Evolutionary conservation across 1,140 invertebrate genomes (phyloP), one percentile per base, ranked within the genome.

Genomic region (Lepidotrigona ventralis): DNA sequence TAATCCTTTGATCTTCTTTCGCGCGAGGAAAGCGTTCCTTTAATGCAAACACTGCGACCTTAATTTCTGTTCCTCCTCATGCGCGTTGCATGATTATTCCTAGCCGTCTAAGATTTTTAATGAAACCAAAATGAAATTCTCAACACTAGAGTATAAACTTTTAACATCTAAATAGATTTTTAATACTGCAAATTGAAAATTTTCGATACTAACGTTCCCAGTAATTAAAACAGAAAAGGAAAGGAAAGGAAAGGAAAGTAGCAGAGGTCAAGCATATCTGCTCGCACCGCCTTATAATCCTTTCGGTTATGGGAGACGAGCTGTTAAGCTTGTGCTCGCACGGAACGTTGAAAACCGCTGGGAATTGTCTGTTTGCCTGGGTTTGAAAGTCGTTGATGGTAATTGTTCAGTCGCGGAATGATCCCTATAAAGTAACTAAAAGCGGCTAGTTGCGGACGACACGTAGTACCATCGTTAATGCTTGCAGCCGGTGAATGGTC

Each of bases 1-100:
- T 73, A 54, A 73, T 73, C 71, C 51, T 73, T 73, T 54, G 71
- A 73, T 73, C 71, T 73, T 54, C 71, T 73, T 21, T 29, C 51
- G 46, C 71, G 71, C 71, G 23, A 46, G 46, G 26, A n/a, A 19
- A n/a, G 6, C 46, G 39, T 6, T 71, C 4, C 69, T 26, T 53
- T 26, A 51, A 71, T 71, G 69, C 69, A 71, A 46, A 71, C 54
- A 73, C 54, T n/a, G 46, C 71, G 71, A 54, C 71, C 71, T 73
- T 73, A 54, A 73, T 73, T 54, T 73, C 71, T 26, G 46, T 21
- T 8, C 39, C 39, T 46, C 39, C 6, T 46, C 39, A 6, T 46
- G 39, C 23, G 9, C n/a, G 11, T 11, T 64, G 69, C 5, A 26
- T 71, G 39, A 46, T 51, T 29, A 29, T 71, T 46, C 39, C 26